Base-by-base conservation (phyloP, 2,888 invertebrate species). In the Sphaerophoria taeniata region DNA sequence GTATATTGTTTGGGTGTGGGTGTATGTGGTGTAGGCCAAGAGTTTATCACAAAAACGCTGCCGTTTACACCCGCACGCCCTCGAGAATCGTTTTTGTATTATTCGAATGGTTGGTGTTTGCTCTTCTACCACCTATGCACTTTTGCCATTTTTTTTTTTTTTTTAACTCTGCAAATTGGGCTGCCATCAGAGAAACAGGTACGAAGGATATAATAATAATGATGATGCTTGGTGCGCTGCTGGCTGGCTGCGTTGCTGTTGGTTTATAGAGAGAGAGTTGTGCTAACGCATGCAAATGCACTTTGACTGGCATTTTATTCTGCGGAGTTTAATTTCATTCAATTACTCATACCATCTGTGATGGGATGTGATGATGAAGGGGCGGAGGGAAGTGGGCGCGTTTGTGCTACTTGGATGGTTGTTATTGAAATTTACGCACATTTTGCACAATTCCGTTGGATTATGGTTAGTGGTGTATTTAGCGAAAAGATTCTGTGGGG, bases 211-310 rank as follows among this genome's bases (percentile, higher is more conserved):
- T 60, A 60, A 60, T 60, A 36, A 9, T 4, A 7, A 36, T 36
- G 36, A 4, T 63, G 63, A 63, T 61, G 67, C 73, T 70, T 65
- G 73, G 78, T 74, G 51, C 79, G 79, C 70, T 56, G 73, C 73
- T 56, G 79, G 63, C 51, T 65, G n/a, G n/a, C 73, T 80, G 71
- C 71, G 75, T 84, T 71, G 79, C 67, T 79, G 75, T 78, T 82
- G 69, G 63, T 58, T 53, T 61, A 51, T 36, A 6, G 4, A 36
- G 4, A 36, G 4, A 43, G 39, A 69, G 84, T 80, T 75, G 81
- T 85, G 80, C 84, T 85, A 85, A 85, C 80, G 84, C 80, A 85
- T 85, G 84, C 84, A 85, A 80, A 85, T 85, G 80, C 84, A 85
- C 84, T 85, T 85, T 80, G 84, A 69, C 72, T 85, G 76, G 56